Evolutionary conservation across 2,888 invertebrate genomes (phyloP).

Genomic region (Eutolmus rufibarbis): DNA sequence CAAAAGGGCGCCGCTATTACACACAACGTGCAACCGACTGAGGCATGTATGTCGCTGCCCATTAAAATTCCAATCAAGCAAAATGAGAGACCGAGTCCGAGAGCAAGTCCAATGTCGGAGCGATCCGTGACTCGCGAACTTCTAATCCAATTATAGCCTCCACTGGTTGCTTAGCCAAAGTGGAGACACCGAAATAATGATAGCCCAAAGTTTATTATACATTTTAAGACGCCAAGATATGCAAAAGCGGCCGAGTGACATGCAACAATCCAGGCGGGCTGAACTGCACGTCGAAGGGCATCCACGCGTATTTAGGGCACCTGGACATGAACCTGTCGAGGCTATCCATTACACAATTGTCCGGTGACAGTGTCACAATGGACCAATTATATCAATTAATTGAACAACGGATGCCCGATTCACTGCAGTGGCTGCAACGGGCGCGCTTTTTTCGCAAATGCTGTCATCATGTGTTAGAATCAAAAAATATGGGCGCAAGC

Average conservation of each 20-base stretch:
- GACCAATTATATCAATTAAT: constrained; percentile 27
- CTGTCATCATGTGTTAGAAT: constrained; percentile 13
- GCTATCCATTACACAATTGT: neutral
- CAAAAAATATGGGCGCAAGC: neutral
- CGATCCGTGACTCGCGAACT: neutral
- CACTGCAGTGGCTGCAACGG: neutral
- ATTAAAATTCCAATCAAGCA: constrained; percentile 30
- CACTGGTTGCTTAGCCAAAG: neutral
- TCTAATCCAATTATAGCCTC: constrained; percentile 25
- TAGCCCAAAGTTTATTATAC: neutral
- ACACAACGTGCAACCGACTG: neutral
- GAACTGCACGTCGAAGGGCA: neutral
- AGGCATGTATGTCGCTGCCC: neutral
- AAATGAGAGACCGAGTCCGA: neutral
- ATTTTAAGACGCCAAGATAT: neutral
- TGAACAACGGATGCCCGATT: neutral
- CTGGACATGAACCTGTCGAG: neutral
- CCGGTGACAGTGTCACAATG: neutral
- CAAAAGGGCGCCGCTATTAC: neutral
- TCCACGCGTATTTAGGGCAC: neutral
- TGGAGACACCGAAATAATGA: neutral
- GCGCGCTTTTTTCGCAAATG: neutral
- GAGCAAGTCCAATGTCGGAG: constrained; percentile 25
- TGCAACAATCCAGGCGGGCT: neutral
- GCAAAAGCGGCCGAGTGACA: neutral